Evolutionary conservation across 2,888 invertebrate genomes (phyloP).

Genomic region (Mesopsocus fuscifrons): DNA sequence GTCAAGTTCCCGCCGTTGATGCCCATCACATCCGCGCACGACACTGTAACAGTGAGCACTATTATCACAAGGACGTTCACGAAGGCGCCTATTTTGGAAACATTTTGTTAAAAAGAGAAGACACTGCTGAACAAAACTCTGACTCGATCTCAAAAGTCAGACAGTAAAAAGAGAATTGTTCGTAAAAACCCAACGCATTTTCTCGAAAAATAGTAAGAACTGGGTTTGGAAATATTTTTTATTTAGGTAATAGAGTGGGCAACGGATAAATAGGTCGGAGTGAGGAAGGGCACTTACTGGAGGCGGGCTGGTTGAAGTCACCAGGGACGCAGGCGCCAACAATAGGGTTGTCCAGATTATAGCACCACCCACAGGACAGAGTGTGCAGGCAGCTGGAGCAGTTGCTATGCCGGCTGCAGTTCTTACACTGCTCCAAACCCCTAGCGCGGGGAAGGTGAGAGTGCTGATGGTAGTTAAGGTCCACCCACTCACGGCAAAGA

Average conservation of each 20-base stretch:
- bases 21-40: slow-evolving; percentile 43
- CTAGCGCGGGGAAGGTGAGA: neutral
- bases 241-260: too few species aligned
- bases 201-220: too few species aligned
- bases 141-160: too few species aligned
- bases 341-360: slow-evolving; percentile 70
- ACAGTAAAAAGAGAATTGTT: too few species aligned
- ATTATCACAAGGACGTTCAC: too few species aligned
- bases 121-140: too few species aligned
- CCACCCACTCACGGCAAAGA: slow-evolving; percentile 82
- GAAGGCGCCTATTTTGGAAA: too few species aligned
- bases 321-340: slow-evolving; percentile 71
- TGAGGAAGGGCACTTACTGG: too few species aligned
- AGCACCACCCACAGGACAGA: slow-evolving; percentile 89
- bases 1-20: slow-evolving; percentile 27
- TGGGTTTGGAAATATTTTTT: too few species aligned
- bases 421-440: slow-evolving; percentile 42
- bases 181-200: too few species aligned
- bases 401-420: slow-evolving; percentile 53
- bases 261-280: too few species aligned
- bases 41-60: slow-evolving; percentile 15
- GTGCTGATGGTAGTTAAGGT: slow-evolving; percentile 32
- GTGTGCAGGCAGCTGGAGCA: slow-evolving; percentile 64
- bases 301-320: slow-evolving; percentile 62
- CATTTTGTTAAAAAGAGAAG: too few species aligned